Evolutionary conservation across 2,797 vertebrate species (phyloP), one percentile per base, ranked within the genome.

Genomic region (Gymnopithys bicolor): DNA sequence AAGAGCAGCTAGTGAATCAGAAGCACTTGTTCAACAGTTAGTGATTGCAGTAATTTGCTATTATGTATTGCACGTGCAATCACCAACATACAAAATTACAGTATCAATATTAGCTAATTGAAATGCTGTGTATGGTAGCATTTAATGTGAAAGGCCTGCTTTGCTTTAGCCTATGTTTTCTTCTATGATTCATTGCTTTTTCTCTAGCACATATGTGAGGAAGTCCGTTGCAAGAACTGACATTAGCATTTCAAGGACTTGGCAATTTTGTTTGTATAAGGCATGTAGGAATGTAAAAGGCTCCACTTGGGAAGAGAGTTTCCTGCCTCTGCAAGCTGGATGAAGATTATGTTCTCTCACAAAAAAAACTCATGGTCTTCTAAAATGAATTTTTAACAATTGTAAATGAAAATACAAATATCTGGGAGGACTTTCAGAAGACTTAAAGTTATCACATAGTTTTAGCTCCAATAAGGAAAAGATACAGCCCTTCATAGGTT

Each of bases 71-170:
- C 69, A 75, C 0, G 0, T 84, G 66, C 84, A 89, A 71, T 68
- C 82, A 69, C 53, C 49, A 89, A 83, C 56, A 64, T 11, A 33
- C 53, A 81, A 49, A 70, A 90, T 76, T 75, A 39, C 13, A 76
- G 33, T 86, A 75, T 92, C 83, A 62, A 33, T 89, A 90, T 84
- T 85, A 88, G 33, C 87, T 89, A 94, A 84, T 52, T 86, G 84
- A 85, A 81, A 58, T 55, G 51, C 43, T 68, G 16, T 55, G 28
- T 95, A 9, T 37, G 28, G 64, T 33, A 84, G 64, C 39, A 66
- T 83, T 77, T 85, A 41, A 80, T 18, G 19, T 55, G 41, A 70
- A 92, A 74, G 37, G 43, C 53, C n/a, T 89, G 52, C 39, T 70
- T 87, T 87, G 37, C 56, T 80, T 85, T 63, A 87, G 82, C 49